phyloP scores from a whole-genome alignment of 2,888 invertebrate species.

The Troides oblongomaculatus region DNA sequence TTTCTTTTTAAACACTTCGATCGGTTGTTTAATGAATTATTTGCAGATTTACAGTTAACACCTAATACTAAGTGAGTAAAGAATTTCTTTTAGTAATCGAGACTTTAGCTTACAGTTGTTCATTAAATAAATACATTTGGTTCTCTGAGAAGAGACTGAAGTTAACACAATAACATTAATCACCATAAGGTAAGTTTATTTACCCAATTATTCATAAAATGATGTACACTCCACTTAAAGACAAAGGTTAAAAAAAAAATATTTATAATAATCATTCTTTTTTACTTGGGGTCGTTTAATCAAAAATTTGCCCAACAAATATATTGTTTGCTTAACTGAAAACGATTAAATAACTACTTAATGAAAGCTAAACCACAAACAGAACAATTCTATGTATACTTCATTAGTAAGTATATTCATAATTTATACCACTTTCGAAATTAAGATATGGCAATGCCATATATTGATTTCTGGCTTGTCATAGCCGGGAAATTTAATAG shows the following conservation, averaged over 20 bases:
- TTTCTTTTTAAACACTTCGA: not conserved
- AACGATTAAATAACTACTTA: no score
- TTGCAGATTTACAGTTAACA: not conserved
- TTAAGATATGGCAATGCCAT: no score
- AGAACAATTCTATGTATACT: no score
- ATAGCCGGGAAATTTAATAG: no score
- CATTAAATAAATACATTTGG: not conserved
- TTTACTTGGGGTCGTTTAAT: not conserved
- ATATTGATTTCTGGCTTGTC: no score
- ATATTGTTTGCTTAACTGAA: no score
- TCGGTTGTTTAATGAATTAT: not conserved
- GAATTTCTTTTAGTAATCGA: not conserved
- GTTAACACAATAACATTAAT: not conserved
- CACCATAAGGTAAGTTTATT: not conserved
- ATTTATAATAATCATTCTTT: not conserved
- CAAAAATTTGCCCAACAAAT: no score
- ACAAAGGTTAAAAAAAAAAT: not conserved
- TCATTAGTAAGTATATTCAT: no score
- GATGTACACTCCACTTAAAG: not conserved
- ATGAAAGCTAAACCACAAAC: no score
- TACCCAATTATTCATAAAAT: not conserved
- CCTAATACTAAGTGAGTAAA: not conserved
- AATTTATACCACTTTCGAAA: no score
- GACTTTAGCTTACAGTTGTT: not conserved
- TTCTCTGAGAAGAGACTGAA: not conserved